phyloP scores from a whole-genome alignment of 2,113 vertebrate genomes.

The Gymnogyps californianus region DNA sequence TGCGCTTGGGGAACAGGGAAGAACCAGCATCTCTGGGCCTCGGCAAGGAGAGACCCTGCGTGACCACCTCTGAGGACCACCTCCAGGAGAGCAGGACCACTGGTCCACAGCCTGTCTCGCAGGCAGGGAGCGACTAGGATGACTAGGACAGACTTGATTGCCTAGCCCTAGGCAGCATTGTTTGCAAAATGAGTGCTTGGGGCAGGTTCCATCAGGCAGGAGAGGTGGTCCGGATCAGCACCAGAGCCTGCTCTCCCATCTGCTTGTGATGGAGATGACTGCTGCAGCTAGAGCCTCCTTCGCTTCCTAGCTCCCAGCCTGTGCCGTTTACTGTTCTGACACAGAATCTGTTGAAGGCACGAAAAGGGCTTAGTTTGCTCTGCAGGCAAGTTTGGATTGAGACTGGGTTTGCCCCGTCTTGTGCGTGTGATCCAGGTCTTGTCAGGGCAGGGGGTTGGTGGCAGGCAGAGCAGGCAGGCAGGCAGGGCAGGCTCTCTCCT shows the following conservation, averaged over 20 bases:
- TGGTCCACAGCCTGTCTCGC: background rate
- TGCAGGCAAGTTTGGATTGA: background rate
- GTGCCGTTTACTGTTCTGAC: background rate
- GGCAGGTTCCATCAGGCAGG: background rate
- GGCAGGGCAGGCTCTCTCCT: background rate
- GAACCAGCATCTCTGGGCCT: background rate
- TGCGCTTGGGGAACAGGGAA: background rate
- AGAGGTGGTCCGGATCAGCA: background rate
- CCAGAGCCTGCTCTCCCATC: background rate
- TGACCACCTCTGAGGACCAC: background rate
- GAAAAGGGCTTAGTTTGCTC: background rate
- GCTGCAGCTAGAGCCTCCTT: background rate
- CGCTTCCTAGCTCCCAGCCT: background rate
- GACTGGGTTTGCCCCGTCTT: background rate
- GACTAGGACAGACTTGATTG: rapidly evolving
- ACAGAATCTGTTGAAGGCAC: background rate
- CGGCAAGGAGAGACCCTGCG: rapidly evolving
- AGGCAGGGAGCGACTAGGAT: background rate
- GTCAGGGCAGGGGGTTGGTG: background rate
- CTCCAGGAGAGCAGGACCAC: background rate
- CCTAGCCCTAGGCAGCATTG: background rate
- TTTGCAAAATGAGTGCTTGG: background rate
- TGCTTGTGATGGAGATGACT: background rate
- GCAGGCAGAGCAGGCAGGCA: background rate
- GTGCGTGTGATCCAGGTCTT: background rate